A percentile compares a stretch with the other conserved stretches of the same genome.
These are phyloP conservation scores for Heteromurus nitidus DNA, from an alignment of 2,888 invertebrate species.

Conservation along the genomic window DNA sequence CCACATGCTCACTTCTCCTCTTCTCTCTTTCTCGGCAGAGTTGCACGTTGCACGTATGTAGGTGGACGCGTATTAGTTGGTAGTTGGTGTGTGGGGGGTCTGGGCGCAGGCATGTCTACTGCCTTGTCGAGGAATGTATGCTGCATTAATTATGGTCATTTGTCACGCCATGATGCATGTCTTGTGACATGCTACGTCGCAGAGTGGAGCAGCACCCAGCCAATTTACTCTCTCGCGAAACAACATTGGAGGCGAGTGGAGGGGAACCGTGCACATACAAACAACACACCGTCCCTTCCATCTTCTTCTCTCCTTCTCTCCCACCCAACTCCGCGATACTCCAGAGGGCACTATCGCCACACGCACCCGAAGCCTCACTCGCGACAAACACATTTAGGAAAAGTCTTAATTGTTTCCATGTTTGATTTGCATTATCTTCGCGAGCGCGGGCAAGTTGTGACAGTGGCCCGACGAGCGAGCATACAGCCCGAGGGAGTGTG, in stretches of 20 bases:
- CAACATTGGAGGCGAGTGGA: neutral
- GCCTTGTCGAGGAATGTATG: neutral
- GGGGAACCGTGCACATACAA: neutral
- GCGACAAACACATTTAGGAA: too few species aligned
- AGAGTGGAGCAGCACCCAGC: neutral
- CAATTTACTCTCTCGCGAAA: neutral
- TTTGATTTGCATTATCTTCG: too few species aligned
- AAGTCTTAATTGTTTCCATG: too few species aligned
- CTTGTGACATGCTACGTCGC: constrained; percentile 16
- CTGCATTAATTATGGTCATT: constrained; percentile 64
- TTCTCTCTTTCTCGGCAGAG: neutral
- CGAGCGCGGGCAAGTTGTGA: too few species aligned
- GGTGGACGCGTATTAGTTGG: neutral
- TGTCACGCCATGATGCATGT: constrained; percentile 66
- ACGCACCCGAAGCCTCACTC: too few species aligned
- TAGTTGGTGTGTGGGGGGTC: too few species aligned
- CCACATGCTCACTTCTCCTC: constrained; percentile 6
- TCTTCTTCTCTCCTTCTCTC: neutral
- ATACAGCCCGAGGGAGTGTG: neutral
- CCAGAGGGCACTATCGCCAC: too few species aligned
- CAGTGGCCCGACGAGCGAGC: too few species aligned
- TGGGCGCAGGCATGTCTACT: too few species aligned
- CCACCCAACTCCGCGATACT: too few species aligned
- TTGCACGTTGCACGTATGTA: neutral
- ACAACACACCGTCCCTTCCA: neutral